Base-by-base conservation (phyloP, 2,113 vertebrate genomes). In the Hiodon tergisus region DNA sequence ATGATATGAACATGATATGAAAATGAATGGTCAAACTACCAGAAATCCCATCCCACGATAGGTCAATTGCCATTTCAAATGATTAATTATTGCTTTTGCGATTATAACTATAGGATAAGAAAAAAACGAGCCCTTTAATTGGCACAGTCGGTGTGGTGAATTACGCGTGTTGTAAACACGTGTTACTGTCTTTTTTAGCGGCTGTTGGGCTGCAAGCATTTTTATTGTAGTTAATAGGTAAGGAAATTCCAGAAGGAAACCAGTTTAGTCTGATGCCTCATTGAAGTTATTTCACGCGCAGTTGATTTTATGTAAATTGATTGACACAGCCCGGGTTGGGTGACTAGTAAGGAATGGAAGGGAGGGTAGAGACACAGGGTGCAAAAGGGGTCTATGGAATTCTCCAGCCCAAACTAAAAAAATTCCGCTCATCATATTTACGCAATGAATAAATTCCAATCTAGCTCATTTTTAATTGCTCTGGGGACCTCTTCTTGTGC, bases 381-480 rank as follows among this genome's bases (percentile, higher is more conserved):
- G 83, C 77, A 81, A 57, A 57, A 57, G 10, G 54, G 54, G 17
- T 31, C 7, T 79, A 82, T 77, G n/a, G 84, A 89, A 91, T 90
- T 91, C 90, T 92, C 88, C 83, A 86, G 89, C 84, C 88, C 88
- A 86, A 86, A 86, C 89, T 79, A 86, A 92, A 93, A 87, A 83
- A 89, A 89, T 90, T 91, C 88, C 89, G 89, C 90, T 93, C 92
- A 91, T 94, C 87, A 90, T 93, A 93, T 95, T 96, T 94, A 95
- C 92, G 93, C 88, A 89, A 92, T 93, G 89, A 93, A 93, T 90
- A 94, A 91, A 95, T 94, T 94, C 93, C 84, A 93, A 93, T 89
- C 87, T 84, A 84, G 72, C 78, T 89, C 87, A 80, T 91, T 98
- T 98, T 94, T 96, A 95, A 98, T 97, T 98, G 94, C 93, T 90